Percentiles rank a stretch among this genome's conserved stretches.
Conservation (phyloP, 1,140 invertebrate species). For the Aradophagus sp. region DNA sequence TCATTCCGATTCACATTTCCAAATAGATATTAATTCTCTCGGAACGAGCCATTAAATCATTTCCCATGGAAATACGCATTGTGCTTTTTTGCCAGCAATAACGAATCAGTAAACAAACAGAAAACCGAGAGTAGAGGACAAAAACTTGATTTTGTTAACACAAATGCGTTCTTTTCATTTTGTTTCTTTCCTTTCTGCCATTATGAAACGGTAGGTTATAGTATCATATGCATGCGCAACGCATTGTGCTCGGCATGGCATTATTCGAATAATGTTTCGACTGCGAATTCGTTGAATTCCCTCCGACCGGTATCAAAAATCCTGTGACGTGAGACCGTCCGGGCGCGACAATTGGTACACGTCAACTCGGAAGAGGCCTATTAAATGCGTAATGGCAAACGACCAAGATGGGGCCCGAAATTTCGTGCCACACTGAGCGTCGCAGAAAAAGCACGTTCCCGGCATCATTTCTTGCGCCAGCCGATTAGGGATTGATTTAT, state of each 20-base stretch:
- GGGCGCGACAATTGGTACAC: slow-evolving; percentile 26
- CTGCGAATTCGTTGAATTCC: slow-evolving; percentile 22
- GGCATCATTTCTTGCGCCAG: slow-evolving; percentile 15
- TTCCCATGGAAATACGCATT: background rate
- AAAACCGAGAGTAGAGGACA: background rate
- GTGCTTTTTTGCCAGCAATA: background rate
- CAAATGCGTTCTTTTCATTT: slow-evolving; percentile 7
- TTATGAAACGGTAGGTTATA: slow-evolving; percentile 12
- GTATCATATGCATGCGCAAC: slow-evolving; percentile 16
- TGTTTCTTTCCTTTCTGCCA: slow-evolving; percentile 1
- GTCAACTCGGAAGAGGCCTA: slow-evolving; percentile 13
- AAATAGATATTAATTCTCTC: no score
- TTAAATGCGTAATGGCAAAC: slow-evolving; percentile 16
- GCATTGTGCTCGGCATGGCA: slow-evolving; percentile 24
- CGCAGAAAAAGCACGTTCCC: slow-evolving; percentile 31
- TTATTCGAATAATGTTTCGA: slow-evolving; percentile 19
- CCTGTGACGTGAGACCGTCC: background rate
- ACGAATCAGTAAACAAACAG: background rate
- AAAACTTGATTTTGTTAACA: slow-evolving; percentile 11
- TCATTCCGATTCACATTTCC: no score
- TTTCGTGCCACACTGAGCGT: slow-evolving; percentile 24
- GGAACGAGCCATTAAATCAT: background rate
- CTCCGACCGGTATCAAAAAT: slow-evolving; percentile 9
- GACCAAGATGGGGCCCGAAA: slow-evolving; percentile 17
- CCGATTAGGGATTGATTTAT: slow-evolving; percentile 42